These are phyloP conservation scores for Pentamera pediparva DNA, from an alignment of 53 echinoderm and acorn worm species.

Conservation along the genomic window DNA sequence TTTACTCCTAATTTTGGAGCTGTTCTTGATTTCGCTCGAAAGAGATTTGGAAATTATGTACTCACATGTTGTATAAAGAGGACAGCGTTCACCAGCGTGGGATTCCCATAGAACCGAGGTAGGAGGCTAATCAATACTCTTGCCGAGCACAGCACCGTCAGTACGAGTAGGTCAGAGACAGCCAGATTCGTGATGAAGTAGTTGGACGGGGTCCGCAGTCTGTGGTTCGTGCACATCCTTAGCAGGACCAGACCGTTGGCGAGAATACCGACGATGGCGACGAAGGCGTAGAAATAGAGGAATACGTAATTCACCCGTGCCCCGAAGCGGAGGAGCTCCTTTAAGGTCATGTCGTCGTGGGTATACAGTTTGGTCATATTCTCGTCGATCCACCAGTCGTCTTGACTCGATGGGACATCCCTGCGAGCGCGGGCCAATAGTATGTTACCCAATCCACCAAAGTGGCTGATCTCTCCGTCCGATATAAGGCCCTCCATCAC, in stretches of 20 bases:
- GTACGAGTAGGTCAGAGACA: neutral
- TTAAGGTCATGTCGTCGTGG: neutral
- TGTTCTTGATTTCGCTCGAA: too few relatives aligned
- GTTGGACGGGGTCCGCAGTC: conserved; percentile 5
- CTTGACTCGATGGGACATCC: too few relatives aligned
- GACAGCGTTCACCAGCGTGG: neutral
- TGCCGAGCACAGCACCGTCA: neutral
- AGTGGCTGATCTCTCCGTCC: too few relatives aligned
- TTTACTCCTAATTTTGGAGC: too few relatives aligned
- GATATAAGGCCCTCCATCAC: too few relatives aligned
- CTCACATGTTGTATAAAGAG: conserved; percentile 19
- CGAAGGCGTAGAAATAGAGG: neutral
- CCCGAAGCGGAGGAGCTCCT: neutral
- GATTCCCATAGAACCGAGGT: neutral
- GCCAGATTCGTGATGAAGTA: conserved; percentile 21
- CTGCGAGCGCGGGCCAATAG: too few relatives aligned
- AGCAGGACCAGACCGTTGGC: neutral
- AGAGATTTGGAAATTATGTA: too few relatives aligned
- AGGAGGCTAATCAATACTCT: neutral
- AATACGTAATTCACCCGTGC: neutral
- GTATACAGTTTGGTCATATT: neutral
- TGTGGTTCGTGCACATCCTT: neutral
- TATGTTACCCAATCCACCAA: too few relatives aligned
- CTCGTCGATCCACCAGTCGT: too few relatives aligned
- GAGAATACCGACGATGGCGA: neutral